Conservation (phyloP, 2,113 vertebrate genomes). For the Chloropsis hardwickii region DNA sequence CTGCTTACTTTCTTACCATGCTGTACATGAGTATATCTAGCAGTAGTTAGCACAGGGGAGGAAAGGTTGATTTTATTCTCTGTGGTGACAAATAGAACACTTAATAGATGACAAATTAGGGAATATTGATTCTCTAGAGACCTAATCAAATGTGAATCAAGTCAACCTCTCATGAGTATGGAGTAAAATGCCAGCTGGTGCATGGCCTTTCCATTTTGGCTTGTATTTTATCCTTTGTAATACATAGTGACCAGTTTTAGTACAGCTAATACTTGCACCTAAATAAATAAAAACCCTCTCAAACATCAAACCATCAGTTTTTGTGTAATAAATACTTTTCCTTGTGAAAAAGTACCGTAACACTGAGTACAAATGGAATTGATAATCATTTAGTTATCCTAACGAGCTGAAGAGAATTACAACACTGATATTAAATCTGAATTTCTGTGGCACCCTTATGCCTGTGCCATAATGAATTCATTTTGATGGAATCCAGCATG, state of each 20-base stretch:
- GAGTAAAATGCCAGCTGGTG: slow-evolving; percentile 18
- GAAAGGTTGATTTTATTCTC: neutral
- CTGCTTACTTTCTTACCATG: neutral
- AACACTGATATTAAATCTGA: neutral
- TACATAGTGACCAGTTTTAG: neutral
- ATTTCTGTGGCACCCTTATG: neutral
- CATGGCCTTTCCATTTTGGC: neutral
- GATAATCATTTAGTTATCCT: neutral
- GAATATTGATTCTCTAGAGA: slow-evolving; percentile 31
- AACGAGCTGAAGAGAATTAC: neutral
- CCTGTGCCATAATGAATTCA: neutral
- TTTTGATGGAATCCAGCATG: neutral
- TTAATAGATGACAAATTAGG: slow-evolving; percentile 38
- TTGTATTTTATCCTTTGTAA: neutral
- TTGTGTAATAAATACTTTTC: neutral
- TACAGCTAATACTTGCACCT: neutral
- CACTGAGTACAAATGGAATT: neutral
- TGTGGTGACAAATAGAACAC: slow-evolving; percentile 3
- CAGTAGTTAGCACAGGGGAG: neutral
- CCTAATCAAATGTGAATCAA: slow-evolving; percentile 26
- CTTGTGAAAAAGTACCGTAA: neutral
- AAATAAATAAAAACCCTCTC: neutral
- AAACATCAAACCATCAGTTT: neutral
- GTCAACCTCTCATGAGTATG: neutral
- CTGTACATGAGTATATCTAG: neutral